A percentile compares a stretch with the other conserved stretches of the same genome.
phyloP scores from a whole-genome alignment of 1,140 invertebrate genomes.

The Gonioctena quinquepunctata region DNA sequence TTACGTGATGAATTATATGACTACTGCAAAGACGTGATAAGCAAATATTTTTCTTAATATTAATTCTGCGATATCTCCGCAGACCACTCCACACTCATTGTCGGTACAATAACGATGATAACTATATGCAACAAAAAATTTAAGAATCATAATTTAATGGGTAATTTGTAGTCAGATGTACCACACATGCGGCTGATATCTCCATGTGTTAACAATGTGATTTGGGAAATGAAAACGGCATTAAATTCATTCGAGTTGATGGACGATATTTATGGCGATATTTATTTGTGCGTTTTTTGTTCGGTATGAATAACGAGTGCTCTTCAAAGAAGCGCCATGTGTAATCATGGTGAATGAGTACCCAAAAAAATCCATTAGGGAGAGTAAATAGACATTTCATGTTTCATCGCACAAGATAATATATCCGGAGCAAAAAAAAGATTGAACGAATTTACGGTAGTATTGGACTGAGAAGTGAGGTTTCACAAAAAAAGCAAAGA shows the following conservation, averaged over 20 bases:
- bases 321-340: constrained; percentile 13
- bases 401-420: not conserved
- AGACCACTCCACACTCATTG: not conserved
- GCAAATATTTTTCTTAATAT: too few species aligned
- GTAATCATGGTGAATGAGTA: not conserved
- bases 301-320: constrained; percentile 3
- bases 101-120: not conserved
- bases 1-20: too few species aligned
- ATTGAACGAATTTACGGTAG: too few species aligned
- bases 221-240: not conserved
- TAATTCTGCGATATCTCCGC: too few species aligned
- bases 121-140: not conserved
- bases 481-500: too few species aligned
- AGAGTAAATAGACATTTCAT: not conserved
- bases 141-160: not conserved
- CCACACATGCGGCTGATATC: not conserved
- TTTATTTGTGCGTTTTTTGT: constrained; percentile 3
- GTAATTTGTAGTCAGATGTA: constrained; percentile 5
- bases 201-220: constrained; percentile 11
- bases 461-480: too few species aligned
- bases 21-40: too few species aligned
- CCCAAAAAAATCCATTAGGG: constrained; percentile 8
- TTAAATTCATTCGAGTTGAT: not conserved
- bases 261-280: constrained; percentile 7
- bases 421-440: not conserved